phyloP scores from a whole-genome alignment of 2,113 vertebrate species.

The Apus apus region DNA sequence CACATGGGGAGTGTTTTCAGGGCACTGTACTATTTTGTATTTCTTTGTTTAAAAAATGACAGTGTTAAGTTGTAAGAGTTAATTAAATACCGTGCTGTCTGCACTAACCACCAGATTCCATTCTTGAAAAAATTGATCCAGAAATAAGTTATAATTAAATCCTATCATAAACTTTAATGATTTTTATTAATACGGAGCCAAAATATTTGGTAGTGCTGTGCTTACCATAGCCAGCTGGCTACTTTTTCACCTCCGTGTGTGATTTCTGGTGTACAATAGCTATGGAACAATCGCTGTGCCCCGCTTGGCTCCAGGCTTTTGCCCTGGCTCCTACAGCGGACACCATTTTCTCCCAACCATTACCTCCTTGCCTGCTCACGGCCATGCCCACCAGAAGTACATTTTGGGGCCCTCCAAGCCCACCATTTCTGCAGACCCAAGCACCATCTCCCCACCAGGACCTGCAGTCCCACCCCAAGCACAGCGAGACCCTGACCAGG shows the following conservation, averaged over 20 bases:
- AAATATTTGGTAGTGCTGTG: neutral
- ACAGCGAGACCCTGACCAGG: accelerated
- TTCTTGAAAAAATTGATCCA: neutral
- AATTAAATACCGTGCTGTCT: neutral
- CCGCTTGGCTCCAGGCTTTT: neutral
- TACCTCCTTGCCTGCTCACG: neutral
- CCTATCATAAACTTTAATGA: neutral
- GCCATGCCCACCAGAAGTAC: neutral
- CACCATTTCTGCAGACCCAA: neutral
- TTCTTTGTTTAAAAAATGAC: neutral
- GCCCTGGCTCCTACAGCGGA: neutral
- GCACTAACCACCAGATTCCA: neutral
- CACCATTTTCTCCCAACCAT: neutral
- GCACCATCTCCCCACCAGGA: neutral
- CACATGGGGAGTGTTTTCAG: neutral
- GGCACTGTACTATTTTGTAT: accelerated
- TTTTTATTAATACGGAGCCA: neutral
- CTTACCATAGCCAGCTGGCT: neutral
- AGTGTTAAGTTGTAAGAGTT: neutral
- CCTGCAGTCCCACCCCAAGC: accelerated
- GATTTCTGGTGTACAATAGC: neutral
- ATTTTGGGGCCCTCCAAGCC: neutral
- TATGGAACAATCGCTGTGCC: neutral
- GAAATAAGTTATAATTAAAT: neutral
- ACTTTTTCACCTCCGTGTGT: accelerated